Conservation (phyloP, 1,140 invertebrate genomes). For the Ruditapes philippinarum region DNA sequence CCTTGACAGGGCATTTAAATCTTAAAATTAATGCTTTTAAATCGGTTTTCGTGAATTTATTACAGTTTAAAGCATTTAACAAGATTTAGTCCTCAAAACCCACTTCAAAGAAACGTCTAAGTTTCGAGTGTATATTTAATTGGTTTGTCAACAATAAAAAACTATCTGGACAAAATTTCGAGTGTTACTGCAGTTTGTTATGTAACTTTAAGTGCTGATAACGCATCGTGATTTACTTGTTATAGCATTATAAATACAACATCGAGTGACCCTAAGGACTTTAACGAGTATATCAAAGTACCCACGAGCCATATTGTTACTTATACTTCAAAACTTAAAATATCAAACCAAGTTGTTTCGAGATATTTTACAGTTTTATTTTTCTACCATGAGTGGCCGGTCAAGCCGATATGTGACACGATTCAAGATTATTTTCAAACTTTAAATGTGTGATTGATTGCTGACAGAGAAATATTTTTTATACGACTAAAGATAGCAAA, state of each 20-base stretch:
- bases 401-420: neutral
- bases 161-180: neutral
- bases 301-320: too few relatives aligned
- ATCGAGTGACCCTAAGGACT: neutral
- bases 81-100: too few relatives aligned
- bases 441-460: neutral
- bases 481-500: too few relatives aligned
- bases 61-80: too few relatives aligned
- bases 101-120: neutral
- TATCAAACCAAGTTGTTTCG: too few relatives aligned
- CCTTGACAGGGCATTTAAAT: too few relatives aligned
- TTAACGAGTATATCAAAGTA: too few relatives aligned
- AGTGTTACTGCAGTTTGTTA: neutral
- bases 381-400: neutral
- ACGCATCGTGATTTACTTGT: neutral
- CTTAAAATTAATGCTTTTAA: too few relatives aligned
- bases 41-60: too few relatives aligned
- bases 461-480: too few relatives aligned
- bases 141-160: constrained; percentile 5
- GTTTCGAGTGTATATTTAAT: neutral
- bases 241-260: neutral
- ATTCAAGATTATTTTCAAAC: neutral
- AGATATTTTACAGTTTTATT: too few relatives aligned
- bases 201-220: constrained; percentile 3
- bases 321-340: too few relatives aligned